Base-by-base conservation (phyloP, 2,113 vertebrate species). In the Colinus virginianus region DNA sequence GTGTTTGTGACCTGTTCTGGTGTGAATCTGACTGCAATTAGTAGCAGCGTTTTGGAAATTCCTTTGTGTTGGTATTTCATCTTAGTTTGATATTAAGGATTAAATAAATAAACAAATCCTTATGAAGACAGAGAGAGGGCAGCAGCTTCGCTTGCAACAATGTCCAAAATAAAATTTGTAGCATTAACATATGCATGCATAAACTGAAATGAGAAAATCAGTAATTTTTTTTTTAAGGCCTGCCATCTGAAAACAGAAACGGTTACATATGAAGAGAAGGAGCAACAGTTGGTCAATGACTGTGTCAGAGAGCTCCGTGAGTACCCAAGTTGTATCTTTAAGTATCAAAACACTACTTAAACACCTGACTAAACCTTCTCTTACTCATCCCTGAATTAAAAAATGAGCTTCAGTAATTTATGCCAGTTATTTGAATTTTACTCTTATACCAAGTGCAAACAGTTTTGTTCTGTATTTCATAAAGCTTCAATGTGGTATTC, bases 271-370 rank as follows among this genome's bases (percentile, higher is more conserved):
- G 99, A 99, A 94, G 99, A 99, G 90, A 99, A 99, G 95, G 99
- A 99, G 32, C 99, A 99, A 89, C 98, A 99, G 93, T 98, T 99
- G 34, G 99, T 99, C 70, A 99, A 94, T 81, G 99, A 99, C 97
- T 99, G 99, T 82, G 99, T 99, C 68, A 99, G 98, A 96, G 99
- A 99, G 90, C 98, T 99, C n/a, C 98, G 99, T 99, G 96, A 98
- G 98, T 99, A 91, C 93, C 62, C 32, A 79, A 56, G 51, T n/a
- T 51, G 9, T 43, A 15, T 75, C 58, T 82, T 90, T 38, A 45
- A 70, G 5, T 45, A 28, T 16, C 32, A 87, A 61, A 61, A 78
- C 32, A 23, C 13, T 53, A 34, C 71, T 63, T 77, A 76, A 78
- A 43, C 59, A 67, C 17, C 3, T 42, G 46, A 49, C 32, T 51